phyloP scores from a whole-genome alignment of 1,140 invertebrate species.

The Tenebrio molitor region DNA sequence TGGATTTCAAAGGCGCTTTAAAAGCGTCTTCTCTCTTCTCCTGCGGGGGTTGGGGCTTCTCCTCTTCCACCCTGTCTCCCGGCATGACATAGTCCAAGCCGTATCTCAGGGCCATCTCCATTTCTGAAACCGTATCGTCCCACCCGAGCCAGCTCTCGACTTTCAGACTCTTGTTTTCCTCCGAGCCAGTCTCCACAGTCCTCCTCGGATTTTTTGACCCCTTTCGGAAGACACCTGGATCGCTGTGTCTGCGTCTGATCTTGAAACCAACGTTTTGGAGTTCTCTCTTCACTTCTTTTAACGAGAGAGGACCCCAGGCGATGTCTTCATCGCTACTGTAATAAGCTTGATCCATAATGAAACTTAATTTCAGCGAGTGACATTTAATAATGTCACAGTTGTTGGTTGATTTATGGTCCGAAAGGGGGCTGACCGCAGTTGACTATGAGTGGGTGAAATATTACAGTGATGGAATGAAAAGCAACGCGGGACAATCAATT shows the following conservation, averaged over 20 bases:
- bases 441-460: neutral
- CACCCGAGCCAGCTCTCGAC: neutral
- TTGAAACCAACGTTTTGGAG: neutral
- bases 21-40: neutral
- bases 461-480: neutral
- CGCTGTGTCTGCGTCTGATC: constrained; percentile 4
- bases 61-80: neutral
- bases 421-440: neutral
- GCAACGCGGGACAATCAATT: neutral
- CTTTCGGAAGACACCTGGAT: neutral
- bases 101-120: constrained; percentile 4
- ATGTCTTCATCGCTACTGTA: constrained; percentile 37
- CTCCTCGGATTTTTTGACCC: neutral
- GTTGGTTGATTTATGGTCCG: neutral
- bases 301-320: constrained; percentile 13
- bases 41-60: neutral
- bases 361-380: constrained; percentile 17
- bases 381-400: constrained; percentile 16
- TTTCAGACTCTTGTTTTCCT: neutral
- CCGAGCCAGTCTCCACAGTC: neutral
- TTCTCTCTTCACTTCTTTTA: constrained; percentile 15
- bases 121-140: neutral
- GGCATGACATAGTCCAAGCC: constrained; percentile 7
- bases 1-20: neutral
- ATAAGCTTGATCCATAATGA: constrained; percentile 29